Evolutionary conservation across 2,888 invertebrate species (phyloP).

Genomic region (Nomada hirtipes): DNA sequence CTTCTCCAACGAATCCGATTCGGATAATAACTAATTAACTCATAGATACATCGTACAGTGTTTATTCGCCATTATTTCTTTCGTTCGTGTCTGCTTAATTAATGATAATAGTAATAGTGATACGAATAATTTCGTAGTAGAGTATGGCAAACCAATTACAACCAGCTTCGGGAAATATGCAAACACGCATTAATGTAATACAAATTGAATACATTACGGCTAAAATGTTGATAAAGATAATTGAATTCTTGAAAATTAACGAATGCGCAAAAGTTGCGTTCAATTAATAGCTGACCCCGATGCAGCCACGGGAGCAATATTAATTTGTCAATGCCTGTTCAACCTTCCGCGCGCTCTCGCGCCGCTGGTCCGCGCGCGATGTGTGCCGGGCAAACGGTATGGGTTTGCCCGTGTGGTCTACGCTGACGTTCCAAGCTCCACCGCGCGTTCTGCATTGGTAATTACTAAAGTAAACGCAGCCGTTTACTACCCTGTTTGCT

Average conservation of each 20-base stretch:
- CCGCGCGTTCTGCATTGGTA: slow-evolving; percentile 65
- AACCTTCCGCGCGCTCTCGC: slow-evolving; percentile 51
- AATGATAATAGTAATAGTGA: too few species aligned
- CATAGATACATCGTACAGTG: too few species aligned
- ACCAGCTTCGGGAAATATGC: too few species aligned
- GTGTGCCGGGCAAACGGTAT: slow-evolving; percentile 29
- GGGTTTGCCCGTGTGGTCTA: slow-evolving; percentile 40
- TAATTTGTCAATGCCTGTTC: slow-evolving; percentile 64
- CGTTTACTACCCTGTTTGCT: slow-evolving; percentile 57
- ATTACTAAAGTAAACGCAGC: slow-evolving; percentile 72
- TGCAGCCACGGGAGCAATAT: slow-evolving; percentile 64
- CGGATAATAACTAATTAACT: too few species aligned
- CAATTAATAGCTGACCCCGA: slow-evolving; percentile 53
- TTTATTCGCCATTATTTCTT: too few species aligned
- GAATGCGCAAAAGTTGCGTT: slow-evolving; percentile 38
- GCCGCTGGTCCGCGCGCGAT: slow-evolving; percentile 19
- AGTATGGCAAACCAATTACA: too few species aligned
- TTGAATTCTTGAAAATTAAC: neutral
- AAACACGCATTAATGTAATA: neutral
- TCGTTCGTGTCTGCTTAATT: too few species aligned
- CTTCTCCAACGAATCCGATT: neutral
- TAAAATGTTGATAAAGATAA: neutral
- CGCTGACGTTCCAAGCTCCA: slow-evolving; percentile 65
- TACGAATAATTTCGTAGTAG: too few species aligned
- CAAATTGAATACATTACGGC: neutral